These are phyloP conservation scores for Machimus rusticus DNA, from an alignment of 2,888 invertebrate genomes.

Conservation along the genomic window DNA sequence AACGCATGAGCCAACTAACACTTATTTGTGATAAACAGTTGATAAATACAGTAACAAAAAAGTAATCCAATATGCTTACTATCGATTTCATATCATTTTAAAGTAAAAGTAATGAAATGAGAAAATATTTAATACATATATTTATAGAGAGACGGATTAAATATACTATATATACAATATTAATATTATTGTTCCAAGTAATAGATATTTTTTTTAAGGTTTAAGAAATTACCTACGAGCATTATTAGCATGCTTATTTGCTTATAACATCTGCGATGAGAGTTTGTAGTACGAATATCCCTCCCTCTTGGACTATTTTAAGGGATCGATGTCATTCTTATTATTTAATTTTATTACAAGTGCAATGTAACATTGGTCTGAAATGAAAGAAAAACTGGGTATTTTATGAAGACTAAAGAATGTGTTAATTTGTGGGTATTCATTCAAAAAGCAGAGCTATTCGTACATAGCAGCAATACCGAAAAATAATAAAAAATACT, in stretches of 20 bases:
- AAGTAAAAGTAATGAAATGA: conserved; percentile 1
- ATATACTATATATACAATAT: conserved; percentile 13
- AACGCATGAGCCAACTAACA: conserved; percentile 11
- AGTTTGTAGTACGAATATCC: background rate
- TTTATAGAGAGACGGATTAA: conserved; percentile 8
- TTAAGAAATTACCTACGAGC: background rate
- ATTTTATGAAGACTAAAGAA: background rate
- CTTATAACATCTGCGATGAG: background rate
- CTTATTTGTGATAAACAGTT: conserved; percentile 19
- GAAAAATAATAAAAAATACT: background rate
- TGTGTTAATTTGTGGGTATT: background rate
- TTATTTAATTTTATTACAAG: background rate
- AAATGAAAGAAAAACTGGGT: background rate
- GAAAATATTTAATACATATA: background rate
- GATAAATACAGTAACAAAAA: conserved; percentile 11
- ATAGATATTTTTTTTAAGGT: background rate
- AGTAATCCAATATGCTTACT: conserved; percentile 34
- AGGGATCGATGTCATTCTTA: background rate
- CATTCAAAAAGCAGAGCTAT: background rate
- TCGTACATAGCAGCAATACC: background rate
- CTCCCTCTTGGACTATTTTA: background rate
- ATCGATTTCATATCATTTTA: conserved; percentile 45
- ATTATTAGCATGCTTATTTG: background rate
- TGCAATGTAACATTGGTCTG: background rate
- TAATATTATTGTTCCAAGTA: conserved; percentile 3